Percentiles rank a stretch among this genome's conserved stretches.
These are phyloP conservation scores for Mellilla xanthometata DNA, from an alignment of 2,888 invertebrate species.

Conservation along the genomic window DNA sequence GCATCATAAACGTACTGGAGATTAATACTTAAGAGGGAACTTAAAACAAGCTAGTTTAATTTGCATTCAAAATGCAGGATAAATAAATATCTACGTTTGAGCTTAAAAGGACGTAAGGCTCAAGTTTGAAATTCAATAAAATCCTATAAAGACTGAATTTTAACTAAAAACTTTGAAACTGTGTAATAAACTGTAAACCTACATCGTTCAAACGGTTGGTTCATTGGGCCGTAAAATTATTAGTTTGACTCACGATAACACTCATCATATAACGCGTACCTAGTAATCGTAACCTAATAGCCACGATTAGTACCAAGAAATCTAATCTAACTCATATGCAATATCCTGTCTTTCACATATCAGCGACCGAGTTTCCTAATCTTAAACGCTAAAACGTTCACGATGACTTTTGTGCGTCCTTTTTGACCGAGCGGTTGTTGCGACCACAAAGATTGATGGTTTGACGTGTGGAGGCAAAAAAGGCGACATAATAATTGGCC, in stretches of 20 bases:
- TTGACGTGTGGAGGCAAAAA: no score
- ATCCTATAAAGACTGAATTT: not conserved
- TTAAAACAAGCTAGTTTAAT: no score
- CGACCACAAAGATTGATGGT: conserved; percentile 20
- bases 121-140: not conserved
- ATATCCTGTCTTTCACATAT: conserved; percentile 43
- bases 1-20: no score
- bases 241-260: conserved; percentile 44
- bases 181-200: conserved; percentile 31
- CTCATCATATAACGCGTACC: conserved; percentile 35
- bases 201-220: conserved; percentile 33
- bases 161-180: conserved; percentile 26
- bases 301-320: conserved; percentile 42
- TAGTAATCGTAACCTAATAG: conserved; percentile 33
- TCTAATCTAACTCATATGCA: conserved; percentile 30
- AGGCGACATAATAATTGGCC: no score
- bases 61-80: no score
- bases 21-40: no score
- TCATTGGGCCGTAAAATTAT: conserved; percentile 57
- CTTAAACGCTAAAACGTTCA: not conserved
- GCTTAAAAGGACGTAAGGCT: no score
- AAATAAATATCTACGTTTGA: no score
- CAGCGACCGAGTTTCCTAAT: conserved; percentile 27
- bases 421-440: conserved; percentile 27
- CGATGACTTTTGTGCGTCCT: conserved; percentile 1